Conservation (phyloP, 1,140 invertebrate genomes). For the Brachionus sp. region DNA sequence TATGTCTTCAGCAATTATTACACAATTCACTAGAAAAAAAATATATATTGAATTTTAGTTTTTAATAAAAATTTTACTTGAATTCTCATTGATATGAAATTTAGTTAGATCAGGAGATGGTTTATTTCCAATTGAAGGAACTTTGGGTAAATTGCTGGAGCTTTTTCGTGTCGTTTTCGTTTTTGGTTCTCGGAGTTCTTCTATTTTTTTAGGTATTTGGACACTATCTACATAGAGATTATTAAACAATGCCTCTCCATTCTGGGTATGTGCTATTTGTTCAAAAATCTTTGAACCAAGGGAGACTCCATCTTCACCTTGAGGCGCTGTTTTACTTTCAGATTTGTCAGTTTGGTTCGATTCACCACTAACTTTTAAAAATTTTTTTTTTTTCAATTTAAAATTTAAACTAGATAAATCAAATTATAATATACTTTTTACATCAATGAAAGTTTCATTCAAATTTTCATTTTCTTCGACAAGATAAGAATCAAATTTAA, state of each 20-base stretch:
- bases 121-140: background rate
- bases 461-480: conserved; percentile 18
- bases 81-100: conserved; percentile 35
- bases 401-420: background rate
- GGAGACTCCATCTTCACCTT: background rate
- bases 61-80: background rate
- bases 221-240: background rate
- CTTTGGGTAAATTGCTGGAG: background rate
- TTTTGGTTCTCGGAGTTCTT: background rate
- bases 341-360: background rate
- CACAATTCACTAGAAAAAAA: conserved; percentile 27
- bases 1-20: conserved; percentile 32
- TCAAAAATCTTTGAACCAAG: background rate
- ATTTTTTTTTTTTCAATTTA: background rate
- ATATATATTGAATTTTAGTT: background rate
- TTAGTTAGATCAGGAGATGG: background rate
- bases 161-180: background rate
- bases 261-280: background rate
- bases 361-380: background rate
- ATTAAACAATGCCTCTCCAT: background rate
- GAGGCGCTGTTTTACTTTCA: background rate
- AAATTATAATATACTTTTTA: background rate
- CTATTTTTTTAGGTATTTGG: background rate
- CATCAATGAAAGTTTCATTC: background rate
- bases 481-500: conserved; percentile 12